phyloP scores from a whole-genome alignment of 1,140 invertebrate species.

The Grapholita molesta region DNA sequence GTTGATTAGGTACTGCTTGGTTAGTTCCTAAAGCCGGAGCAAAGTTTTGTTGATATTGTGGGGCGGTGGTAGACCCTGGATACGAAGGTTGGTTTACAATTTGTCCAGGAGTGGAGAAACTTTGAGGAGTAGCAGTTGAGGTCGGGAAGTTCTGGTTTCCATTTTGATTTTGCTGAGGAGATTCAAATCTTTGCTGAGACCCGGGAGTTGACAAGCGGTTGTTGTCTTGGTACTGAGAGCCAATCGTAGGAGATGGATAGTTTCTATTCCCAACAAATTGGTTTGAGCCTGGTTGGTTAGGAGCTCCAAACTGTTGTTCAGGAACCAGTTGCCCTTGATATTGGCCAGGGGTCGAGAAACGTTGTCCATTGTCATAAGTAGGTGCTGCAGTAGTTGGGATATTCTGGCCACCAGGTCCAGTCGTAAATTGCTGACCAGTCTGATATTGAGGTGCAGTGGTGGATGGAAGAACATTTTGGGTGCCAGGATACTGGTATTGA shows the following conservation, averaged over 20 bases:
- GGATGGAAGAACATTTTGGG: neutral
- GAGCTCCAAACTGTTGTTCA: neutral
- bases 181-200: neutral
- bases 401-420: neutral
- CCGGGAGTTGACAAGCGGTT: neutral
- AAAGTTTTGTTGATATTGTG: neutral
- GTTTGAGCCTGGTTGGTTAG: neutral
- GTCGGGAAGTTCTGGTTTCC: neutral
- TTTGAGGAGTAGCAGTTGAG: neutral
- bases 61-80: neutral
- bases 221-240: neutral
- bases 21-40: neutral
- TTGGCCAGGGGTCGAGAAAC: neutral
- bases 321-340: neutral
- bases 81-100: neutral
- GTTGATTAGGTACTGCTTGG: neutral
- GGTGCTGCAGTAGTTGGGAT: neutral
- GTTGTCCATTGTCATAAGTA: neutral
- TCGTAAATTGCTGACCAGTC: neutral
- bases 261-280: neutral
- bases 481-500: constrained; percentile 4
- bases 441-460: neutral
- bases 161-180: neutral
- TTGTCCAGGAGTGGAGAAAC: neutral
- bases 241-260: neutral